phyloP scores from a whole-genome alignment of 2,797 vertebrate genomes.

The Myiothlypis chrysogaster region DNA sequence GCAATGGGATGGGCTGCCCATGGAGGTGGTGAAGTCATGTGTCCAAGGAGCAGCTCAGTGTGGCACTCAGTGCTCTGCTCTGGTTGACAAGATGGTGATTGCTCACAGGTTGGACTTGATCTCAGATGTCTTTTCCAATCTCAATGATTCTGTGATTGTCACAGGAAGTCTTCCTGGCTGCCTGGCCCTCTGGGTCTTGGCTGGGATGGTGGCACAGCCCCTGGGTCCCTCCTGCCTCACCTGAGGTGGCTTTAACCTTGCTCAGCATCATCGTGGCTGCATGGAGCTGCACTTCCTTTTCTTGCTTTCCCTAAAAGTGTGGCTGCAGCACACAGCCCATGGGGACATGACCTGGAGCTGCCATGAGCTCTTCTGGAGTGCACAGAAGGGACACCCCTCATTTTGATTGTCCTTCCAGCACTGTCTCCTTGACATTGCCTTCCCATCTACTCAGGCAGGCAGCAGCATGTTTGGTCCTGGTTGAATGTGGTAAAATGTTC shows the following conservation, averaged over 20 bases:
- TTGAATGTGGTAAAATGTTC: background rate
- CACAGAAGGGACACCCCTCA: background rate
- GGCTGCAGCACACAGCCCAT: background rate
- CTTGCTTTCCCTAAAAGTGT: background rate
- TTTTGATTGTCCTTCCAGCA: background rate
- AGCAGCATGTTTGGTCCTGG: background rate
- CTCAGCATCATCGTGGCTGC: accelerated
- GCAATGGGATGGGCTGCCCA: background rate
- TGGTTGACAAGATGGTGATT: no score
- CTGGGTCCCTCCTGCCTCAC: accelerated
- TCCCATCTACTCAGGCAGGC: background rate
- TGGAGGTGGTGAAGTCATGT: accelerated
- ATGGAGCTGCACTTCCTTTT: background rate
- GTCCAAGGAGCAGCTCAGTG: accelerated
- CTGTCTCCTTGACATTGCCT: background rate
- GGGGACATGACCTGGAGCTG: background rate
- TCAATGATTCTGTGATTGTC: background rate
- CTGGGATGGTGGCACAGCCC: background rate
- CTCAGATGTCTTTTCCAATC: background rate
- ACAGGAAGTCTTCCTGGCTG: background rate
- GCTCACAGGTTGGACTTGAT: background rate
- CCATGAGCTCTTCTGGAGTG: background rate
- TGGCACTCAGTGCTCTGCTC: background rate
- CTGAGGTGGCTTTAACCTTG: background rate
- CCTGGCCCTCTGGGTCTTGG: background rate